Evolutionary conservation across 2,888 invertebrate species (phyloP), one percentile per base, ranked within the genome.

Genomic region (Lithosia quadra): DNA sequence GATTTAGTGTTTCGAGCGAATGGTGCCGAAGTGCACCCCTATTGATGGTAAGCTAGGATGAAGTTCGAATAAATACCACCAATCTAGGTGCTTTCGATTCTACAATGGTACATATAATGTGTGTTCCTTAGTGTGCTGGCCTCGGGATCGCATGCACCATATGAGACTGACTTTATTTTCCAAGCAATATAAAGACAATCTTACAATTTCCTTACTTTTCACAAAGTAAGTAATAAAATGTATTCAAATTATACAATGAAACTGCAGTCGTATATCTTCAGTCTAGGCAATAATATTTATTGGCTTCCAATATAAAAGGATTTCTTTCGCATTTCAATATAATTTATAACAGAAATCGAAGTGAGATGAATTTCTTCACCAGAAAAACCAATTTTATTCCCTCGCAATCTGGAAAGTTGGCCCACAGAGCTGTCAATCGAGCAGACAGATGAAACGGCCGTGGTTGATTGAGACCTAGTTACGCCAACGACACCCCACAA

Each of bases 371-470:
- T 57, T 34, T 39, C 28, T 64, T 49, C 1, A 39, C 21, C 58
- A 58, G 33, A 65, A 36, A 21, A n/a, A 39, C 18, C 56, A 24
- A 34, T 13, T 55, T 63, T 63, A 61, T 67, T 67, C 55, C 55
- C n/a, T 21, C 56, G 21, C 66, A 60, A 60, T 60, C 53, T 24
- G n/a, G 22, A 4, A 61, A 55, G 55, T 36, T 28, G 33, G 34
- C 28, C 61, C 49, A 22, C 34, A 13, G 59, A 60, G 49, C 10
- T 53, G 66, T 67, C 60, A 55, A 13, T 67, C 61, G 36, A 36
- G 15, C 15, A 55, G 66, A 67, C 61, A 67, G 61, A 61, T 67
- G 66, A 67, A 67, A 67, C 24, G 55, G 39, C 39, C 39, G 15
- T 36, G n/a, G 60, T 34, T 55, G 66, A 61, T 61, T 39, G 36